Evolutionary conservation across 2,113 vertebrate species (phyloP).

Genomic region (Petaurus breviceps): DNA sequence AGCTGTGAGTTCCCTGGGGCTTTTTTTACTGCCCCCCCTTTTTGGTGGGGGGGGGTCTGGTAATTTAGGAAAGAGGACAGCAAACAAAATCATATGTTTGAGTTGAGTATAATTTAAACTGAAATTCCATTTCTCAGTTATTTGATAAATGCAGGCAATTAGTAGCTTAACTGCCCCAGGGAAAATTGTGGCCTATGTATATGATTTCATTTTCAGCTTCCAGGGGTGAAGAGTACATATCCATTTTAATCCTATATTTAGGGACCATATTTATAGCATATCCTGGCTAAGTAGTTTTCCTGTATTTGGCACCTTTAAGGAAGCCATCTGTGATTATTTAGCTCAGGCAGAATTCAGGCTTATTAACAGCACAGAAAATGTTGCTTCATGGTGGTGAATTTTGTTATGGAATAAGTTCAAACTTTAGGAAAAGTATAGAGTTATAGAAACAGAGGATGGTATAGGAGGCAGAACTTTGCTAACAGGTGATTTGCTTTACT

Average conservation of each 20-base stretch:
- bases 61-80: not conserved
- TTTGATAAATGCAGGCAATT: not conserved
- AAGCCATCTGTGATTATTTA: not conserved
- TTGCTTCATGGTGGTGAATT: conserved; percentile 8
- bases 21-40: not conserved
- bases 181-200: not conserved
- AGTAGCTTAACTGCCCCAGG: not conserved
- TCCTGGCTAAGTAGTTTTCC: not conserved
- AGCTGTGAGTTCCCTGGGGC: not conserved
- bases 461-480: not conserved
- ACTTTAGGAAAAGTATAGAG: not conserved
- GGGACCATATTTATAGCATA: not conserved
- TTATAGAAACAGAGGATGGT: not conserved
- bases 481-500: not conserved
- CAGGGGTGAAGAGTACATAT: not conserved
- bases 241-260: not conserved
- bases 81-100: not conserved
- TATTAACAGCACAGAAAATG: not conserved
- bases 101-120: not conserved
- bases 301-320: not conserved
- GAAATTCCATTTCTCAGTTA: not conserved
- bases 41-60: not conserved
- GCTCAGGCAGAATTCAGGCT: not conserved
- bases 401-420: not conserved
- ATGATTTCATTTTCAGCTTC: not conserved